Percentiles rank a stretch among this genome's conserved stretches.
Conservation (phyloP, 2,113 vertebrate genomes). For the Struthidea cinerea region DNA sequence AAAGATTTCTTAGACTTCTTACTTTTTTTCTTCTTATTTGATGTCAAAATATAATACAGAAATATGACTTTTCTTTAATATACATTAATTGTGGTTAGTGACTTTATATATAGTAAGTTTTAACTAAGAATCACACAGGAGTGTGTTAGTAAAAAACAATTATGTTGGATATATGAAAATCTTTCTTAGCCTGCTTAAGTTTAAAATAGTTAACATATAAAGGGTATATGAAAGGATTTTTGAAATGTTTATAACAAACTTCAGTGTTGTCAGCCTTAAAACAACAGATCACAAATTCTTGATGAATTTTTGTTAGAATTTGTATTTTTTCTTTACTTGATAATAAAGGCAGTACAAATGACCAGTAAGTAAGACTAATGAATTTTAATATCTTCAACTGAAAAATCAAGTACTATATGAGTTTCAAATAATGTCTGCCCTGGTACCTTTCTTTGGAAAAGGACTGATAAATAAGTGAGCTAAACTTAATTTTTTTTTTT, state of each 20-base stretch:
- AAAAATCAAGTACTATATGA: conserved; percentile 75
- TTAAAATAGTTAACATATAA: conserved; percentile 21
- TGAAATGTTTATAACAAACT: conserved; percentile 9
- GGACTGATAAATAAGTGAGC: conserved; percentile 60
- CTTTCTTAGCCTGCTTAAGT: not conserved
- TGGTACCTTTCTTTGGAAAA: conserved; percentile 47
- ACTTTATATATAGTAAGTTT: not conserved
- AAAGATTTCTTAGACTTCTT: not conserved
- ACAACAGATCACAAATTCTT: conserved; percentile 70
- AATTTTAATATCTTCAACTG: conserved; percentile 70
- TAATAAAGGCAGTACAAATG: conserved; percentile 81
- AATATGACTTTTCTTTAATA: not conserved
- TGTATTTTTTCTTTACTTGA: conserved; percentile 80
- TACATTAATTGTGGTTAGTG: not conserved
- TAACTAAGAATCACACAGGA: not conserved
- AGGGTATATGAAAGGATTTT: conserved; percentile 29
- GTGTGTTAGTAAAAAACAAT: not conserved
- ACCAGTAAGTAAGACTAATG: conserved; percentile 72
- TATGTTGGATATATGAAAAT: not conserved
- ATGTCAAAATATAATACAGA: not conserved
- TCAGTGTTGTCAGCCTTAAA: conserved; percentile 60
- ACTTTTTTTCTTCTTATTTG: not conserved
- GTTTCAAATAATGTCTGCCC: conserved; percentile 69
- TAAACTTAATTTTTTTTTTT: not conserved
- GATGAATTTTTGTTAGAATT: conserved; percentile 84